A percentile compares a stretch with the other conserved stretches of the same genome.
These are phyloP conservation scores for Diploscapter pachys DNA, from an alignment of 1,140 invertebrate species.

Conservation along the genomic window DNA sequence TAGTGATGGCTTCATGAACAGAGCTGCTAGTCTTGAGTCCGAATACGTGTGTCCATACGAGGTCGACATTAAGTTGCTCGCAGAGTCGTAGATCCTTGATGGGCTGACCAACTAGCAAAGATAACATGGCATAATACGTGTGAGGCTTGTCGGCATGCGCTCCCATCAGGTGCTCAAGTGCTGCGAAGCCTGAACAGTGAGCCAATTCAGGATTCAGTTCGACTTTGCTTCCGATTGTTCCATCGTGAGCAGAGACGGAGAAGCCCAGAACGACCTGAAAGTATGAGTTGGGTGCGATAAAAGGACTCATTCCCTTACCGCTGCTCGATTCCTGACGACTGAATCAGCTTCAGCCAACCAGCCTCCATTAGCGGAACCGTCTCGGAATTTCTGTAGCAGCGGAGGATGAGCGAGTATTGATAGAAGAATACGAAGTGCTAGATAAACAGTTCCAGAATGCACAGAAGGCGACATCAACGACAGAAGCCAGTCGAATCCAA, in stretches of 20 bases:
- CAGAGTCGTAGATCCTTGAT: constrained; percentile 74
- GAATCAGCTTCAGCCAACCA: constrained; percentile 86
- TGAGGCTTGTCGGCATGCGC: constrained; percentile 82
- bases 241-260: constrained; percentile 59
- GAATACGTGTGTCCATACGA: constrained; percentile 90
- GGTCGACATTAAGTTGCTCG: constrained; percentile 73
- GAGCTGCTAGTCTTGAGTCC: constrained; percentile 44
- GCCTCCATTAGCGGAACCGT: constrained; percentile 80
- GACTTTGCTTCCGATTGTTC: constrained; percentile 49
- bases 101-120: constrained; percentile 83
- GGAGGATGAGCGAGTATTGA: constrained; percentile 77
- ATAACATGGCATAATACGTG: constrained; percentile 84
- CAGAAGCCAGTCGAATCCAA: constrained; percentile 94
- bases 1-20: constrained; percentile 67
- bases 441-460: constrained; percentile 81
- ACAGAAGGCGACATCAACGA: constrained; percentile 85
- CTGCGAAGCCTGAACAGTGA: constrained; percentile 48
- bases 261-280: constrained; percentile 63
- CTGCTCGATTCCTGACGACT: constrained; percentile 75
- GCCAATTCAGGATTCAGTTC: constrained; percentile 55
- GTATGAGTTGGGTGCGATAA: neutral
- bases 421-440: constrained; percentile 76
- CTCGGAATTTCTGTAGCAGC: constrained; percentile 71
- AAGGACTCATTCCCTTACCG: constrained; percentile 58
- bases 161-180: constrained; percentile 76